Base-by-base conservation (phyloP, 30 jellyfish, hydroid and myxozoan species). In the Nemopilema nomurai region DNA sequence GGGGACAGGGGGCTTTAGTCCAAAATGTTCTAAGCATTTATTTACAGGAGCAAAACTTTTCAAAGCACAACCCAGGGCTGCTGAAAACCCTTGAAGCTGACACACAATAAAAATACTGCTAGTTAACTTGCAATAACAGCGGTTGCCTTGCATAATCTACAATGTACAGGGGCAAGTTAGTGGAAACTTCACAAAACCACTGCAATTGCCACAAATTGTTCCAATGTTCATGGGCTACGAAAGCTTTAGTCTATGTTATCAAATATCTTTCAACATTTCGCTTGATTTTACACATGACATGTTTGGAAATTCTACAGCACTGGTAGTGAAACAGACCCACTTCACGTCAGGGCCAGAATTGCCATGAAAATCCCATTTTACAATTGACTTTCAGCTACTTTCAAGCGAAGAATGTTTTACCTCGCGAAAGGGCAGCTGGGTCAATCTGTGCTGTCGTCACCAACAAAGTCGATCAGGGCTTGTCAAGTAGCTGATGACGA, bases 11-110 rank as follows among this genome's bases (percentile, higher is more conserved):
- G n/a, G n/a, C n/a, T n/a, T n/a, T n/a, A n/a, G n/a, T n/a, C 57
- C n/a, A 41, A 41, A 41, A 41, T 3, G 57, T 49, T 31, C 83
- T 73, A 73, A 19, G 69, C 83, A 73, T 0, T 18, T 79, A 79
- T 79, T 64, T 63, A 79, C 89, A 79, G 52, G 23, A 31, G 41
- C 63, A 65, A 64, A 79, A 79, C 69, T 65, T n/a, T 68, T 67
- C 79, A 19, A 71, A 67, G 81, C 79, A 66, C 89, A 79, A 9
- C 20, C 24, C 16, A 29, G 57, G 57, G 57, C 13, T 41, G 6
- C 57, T 41, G 57, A 41, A 41, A 41, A 41, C 9, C 57, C 57
- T 13, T 41, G 13, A 13, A 41, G 13, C 13, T 41, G 57, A 41
- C 57, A 41, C 57, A 41, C 13, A 6, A 41, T 41, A 41, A 41